Percentiles rank a stretch among this genome's conserved stretches.
Conservation (phyloP, 2,797 vertebrate genomes). For the Melanotaenia maccullochi region DNA sequence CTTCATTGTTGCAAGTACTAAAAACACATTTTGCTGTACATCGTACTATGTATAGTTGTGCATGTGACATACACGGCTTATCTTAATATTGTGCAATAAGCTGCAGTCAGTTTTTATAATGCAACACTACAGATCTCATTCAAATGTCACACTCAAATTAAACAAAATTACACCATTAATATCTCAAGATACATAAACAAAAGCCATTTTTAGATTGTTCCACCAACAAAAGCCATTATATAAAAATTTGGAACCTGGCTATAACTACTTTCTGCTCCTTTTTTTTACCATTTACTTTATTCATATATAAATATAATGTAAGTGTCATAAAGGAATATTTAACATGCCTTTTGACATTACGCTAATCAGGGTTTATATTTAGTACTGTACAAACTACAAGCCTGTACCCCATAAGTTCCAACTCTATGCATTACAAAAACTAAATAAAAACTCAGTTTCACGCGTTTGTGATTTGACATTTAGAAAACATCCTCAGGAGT, state of each 20-base stretch:
- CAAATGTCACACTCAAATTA: background rate
- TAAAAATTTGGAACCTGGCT: background rate
- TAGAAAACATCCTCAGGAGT: constrained; percentile 21
- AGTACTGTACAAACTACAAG: background rate
- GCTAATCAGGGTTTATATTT: background rate
- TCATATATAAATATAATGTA: background rate
- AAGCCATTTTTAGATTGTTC: background rate
- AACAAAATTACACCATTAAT: background rate
- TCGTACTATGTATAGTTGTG: background rate
- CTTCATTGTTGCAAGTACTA: background rate
- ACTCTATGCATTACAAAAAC: constrained; percentile 14
- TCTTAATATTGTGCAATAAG: background rate
- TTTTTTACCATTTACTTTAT: background rate
- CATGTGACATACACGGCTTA: background rate
- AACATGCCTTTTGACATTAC: background rate
- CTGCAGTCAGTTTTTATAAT: constrained; percentile 7
- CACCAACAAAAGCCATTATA: background rate
- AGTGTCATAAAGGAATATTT: background rate
- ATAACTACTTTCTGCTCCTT: background rate
- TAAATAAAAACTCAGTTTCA: constrained; percentile 32
- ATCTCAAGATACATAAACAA: constrained; percentile 9
- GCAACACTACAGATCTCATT: constrained; percentile 2
- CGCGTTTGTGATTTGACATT: constrained; percentile 20
- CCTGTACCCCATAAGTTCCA: constrained; percentile 17
- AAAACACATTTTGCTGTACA: background rate